Conservation (phyloP, 2,797 vertebrate species). For the Sebastes trivittatus region DNA sequence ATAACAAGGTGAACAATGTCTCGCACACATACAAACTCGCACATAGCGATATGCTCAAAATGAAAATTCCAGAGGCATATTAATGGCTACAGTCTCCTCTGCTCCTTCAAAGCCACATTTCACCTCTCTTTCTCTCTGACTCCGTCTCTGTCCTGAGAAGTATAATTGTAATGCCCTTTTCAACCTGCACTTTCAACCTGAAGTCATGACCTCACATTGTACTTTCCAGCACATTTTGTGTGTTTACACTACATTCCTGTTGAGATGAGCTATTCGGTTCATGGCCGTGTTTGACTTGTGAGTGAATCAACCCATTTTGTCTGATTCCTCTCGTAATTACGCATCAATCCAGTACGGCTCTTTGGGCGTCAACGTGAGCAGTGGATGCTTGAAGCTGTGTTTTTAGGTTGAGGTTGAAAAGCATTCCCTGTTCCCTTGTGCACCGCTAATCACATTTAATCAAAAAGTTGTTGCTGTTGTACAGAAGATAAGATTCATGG, state of each 20-base stretch:
- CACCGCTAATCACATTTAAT: neutral
- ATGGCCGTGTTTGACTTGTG: neutral
- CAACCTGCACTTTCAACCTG: constrained; percentile 5
- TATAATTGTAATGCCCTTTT: constrained; percentile 19
- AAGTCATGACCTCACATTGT: neutral
- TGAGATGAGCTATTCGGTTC: neutral
- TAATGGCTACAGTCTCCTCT: neutral
- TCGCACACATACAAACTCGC: neutral
- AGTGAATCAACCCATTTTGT: neutral
- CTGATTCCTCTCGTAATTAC: constrained; percentile 14
- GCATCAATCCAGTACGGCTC: neutral
- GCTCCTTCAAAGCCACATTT: neutral
- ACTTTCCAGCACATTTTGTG: neutral
- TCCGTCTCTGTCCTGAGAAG: neutral
- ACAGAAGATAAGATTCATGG: neutral
- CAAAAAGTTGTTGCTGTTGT: constrained; percentile 12
- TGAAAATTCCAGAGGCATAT: neutral
- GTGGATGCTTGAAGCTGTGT: neutral
- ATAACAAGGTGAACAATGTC: constrained; percentile 29
- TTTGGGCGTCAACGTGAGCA: neutral
- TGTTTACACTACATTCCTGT: neutral
- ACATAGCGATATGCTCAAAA: neutral
- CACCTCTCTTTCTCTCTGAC: neutral
- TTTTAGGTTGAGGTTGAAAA: constrained; percentile 6
- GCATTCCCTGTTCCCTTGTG: neutral